Evolutionary conservation across 2,113 vertebrate species (phyloP).

Genomic region (Hiodon tergisus): DNA sequence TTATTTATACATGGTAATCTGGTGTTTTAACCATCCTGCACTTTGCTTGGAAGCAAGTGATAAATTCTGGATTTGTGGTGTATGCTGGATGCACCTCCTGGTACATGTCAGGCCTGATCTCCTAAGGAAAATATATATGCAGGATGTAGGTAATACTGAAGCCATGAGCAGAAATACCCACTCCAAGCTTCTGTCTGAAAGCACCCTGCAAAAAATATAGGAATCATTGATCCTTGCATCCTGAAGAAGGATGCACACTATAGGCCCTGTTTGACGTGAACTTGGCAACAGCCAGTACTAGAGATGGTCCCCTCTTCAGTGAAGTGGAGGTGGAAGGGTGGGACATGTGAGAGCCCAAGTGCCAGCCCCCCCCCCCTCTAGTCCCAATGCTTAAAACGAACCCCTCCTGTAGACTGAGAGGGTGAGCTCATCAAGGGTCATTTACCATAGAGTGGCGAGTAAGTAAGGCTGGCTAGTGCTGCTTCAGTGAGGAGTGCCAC

Average conservation of each 20-base stretch:
- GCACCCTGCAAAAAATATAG: no score
- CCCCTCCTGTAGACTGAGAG: conserved; percentile 11
- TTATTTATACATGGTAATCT: no score
- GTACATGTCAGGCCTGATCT: not conserved
- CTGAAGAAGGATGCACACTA: not conserved
- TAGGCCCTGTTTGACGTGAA: not conserved
- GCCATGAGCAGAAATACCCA: no score
- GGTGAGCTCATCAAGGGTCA: conserved; percentile 35
- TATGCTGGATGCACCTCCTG: no score
- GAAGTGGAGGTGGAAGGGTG: not conserved
- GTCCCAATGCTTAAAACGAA: not conserved
- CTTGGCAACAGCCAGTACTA: not conserved
- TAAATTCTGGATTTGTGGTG: no score
- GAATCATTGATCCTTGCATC: not conserved
- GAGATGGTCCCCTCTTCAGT: not conserved
- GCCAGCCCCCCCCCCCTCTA: conserved; percentile 1
- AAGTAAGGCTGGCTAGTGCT: conserved; percentile 25
- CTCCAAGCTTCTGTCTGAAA: no score
- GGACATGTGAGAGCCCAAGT: not conserved
- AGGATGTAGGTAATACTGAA: no score
- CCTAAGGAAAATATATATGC: not conserved
- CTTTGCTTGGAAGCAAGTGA: no score
- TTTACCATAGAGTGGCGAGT: conserved; percentile 32
- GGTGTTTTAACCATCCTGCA: no score
- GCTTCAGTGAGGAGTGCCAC: conserved; percentile 22